phyloP scores from a whole-genome alignment of 2,113 vertebrate genomes.

The Elachura formosa region DNA sequence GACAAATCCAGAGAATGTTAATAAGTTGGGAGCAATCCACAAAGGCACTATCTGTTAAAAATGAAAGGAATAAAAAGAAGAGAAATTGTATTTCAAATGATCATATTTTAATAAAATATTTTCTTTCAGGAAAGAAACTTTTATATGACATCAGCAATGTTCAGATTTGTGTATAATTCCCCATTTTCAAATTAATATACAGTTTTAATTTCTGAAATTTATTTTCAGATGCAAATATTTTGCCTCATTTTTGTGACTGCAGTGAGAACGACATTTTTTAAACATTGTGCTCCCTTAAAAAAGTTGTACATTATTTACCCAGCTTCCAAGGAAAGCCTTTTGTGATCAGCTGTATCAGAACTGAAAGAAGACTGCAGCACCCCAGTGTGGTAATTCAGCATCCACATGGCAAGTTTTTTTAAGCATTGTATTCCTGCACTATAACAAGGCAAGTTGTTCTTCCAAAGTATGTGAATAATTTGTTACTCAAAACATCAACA shows the following conservation, averaged over 20 bases:
- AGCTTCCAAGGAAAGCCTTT: neutral
- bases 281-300: neutral
- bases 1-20: constrained; percentile 71
- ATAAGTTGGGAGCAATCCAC: constrained; percentile 70
- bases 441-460: neutral
- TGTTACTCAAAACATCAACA: neutral
- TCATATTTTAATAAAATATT: neutral
- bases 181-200: neutral
- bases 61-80: neutral
- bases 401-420: neutral
- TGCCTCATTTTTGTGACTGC: neutral
- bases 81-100: neutral
- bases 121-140: neutral
- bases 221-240: neutral
- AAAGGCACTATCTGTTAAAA: constrained; percentile 64
- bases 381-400: constrained; percentile 40
- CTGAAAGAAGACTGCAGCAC: constrained; percentile 48
- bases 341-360: neutral
- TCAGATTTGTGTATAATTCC: neutral
- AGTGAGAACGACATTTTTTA: neutral
- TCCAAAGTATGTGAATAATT: neutral
- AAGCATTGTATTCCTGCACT: neutral
- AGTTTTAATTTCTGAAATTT: neutral
- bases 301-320: neutral
- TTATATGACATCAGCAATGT: neutral